Evolutionary conservation across 2,888 invertebrate species (phyloP).

Genomic region (Tillus elongatus): DNA sequence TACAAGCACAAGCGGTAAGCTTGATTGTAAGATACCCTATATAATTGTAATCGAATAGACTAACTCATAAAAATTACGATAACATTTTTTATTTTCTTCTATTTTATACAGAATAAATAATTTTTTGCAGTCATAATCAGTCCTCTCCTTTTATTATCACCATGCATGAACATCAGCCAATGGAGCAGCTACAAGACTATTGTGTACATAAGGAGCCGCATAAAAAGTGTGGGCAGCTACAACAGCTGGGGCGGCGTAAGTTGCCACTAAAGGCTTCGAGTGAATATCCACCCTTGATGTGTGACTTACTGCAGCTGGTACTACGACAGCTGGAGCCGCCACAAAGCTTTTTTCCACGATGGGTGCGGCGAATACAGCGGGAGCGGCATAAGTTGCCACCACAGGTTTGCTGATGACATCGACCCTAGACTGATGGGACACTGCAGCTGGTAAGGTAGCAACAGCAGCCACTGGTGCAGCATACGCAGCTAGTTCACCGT

Average conservation of each 20-base stretch:
- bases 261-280: constrained; percentile 5
- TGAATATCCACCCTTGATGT: constrained; percentile 6
- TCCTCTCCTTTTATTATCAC: background rate
- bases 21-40: no score
- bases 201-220: background rate
- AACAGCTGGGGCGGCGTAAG: constrained; percentile 1
- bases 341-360: background rate
- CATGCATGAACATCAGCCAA: background rate
- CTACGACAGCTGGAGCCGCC: constrained; percentile 1
- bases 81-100: no score
- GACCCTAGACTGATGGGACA: constrained; percentile 39
- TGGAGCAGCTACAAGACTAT: background rate
- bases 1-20: no score
- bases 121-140: no score
- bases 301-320: constrained; percentile 6
- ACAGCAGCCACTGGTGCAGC: constrained; percentile 31
- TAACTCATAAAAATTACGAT: no score
- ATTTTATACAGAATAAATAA: no score
- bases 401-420: constrained; percentile 36
- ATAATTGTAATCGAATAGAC: no score
- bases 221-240: constrained; percentile 1
- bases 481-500: constrained; percentile 26
- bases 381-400: constrained; percentile 18
- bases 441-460: constrained; percentile 24
- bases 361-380: background rate